phyloP scores from a whole-genome alignment of 2,113 vertebrate species.

The Boleophthalmus pectinirostris region DNA sequence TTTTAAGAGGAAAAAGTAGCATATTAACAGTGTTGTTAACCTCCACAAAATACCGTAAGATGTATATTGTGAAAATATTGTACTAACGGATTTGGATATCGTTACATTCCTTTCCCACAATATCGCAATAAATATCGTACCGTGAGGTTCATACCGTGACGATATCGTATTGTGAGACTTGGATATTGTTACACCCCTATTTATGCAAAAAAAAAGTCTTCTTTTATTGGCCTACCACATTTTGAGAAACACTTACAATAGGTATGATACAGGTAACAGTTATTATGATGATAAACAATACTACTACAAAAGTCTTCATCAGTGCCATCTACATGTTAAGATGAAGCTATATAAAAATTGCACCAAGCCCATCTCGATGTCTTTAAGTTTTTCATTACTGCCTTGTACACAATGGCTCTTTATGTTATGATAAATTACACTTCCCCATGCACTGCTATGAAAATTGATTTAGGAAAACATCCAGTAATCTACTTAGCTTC shows the following conservation, averaged over 20 bases:
- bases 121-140: too few relatives aligned
- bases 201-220: too few relatives aligned
- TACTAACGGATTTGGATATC: too few relatives aligned
- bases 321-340: conserved; percentile 62
- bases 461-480: conserved; percentile 77
- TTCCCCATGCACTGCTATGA: conserved; percentile 60
- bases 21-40: too few relatives aligned
- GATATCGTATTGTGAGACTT: too few relatives aligned
- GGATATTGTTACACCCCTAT: too few relatives aligned
- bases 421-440: conserved; percentile 73
- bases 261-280: neutral
- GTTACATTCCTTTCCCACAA: too few relatives aligned
- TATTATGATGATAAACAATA: neutral
- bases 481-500: conserved; percentile 75
- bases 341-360: conserved; percentile 71
- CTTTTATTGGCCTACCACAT: neutral
- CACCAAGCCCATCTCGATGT: conserved; percentile 57
- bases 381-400: conserved; percentile 59
- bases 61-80: too few relatives aligned
- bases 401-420: conserved; percentile 65
- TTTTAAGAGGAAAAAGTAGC: too few relatives aligned
- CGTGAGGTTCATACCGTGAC: too few relatives aligned
- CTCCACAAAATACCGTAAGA: too few relatives aligned
- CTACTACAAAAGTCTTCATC: conserved; percentile 26
- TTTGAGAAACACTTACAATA: neutral